A percentile compares a stretch with the other conserved stretches of the same genome.
Conservation (phyloP, 1,140 invertebrate genomes). For the Glossosoma conforme region DNA sequence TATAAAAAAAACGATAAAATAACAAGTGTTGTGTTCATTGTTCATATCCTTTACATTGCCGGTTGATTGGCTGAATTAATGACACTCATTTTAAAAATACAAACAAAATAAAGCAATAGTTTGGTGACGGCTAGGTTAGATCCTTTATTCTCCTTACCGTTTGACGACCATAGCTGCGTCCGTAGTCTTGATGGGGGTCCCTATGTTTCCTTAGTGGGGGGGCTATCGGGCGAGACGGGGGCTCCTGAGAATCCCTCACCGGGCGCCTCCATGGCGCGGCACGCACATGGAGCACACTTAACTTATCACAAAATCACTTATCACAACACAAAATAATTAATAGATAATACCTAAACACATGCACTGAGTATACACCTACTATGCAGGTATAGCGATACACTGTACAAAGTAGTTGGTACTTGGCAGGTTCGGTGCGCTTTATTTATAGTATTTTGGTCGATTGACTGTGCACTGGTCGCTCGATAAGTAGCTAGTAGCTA, state of each 20-base stretch:
- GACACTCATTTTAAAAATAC: too few species aligned
- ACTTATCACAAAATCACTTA: conserved; percentile 2
- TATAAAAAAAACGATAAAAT: too few species aligned
- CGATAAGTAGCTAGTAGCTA: too few species aligned
- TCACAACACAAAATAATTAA: background rate
- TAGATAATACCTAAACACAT: background rate
- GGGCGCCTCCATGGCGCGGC: too few species aligned
- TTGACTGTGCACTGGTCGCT: too few species aligned
- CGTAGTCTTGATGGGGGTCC: conserved; percentile 48
- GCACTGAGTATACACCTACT: background rate
- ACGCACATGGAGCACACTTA: conserved; percentile 5
- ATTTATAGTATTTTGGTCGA: too few species aligned
- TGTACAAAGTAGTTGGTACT: too few species aligned
- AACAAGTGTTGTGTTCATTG: too few species aligned
- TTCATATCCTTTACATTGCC: too few species aligned
- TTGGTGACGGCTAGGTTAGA: conserved; percentile 20
- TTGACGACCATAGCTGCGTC: conserved; percentile 53
- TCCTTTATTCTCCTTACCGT: conserved; percentile 45
- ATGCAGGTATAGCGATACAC: too few species aligned
- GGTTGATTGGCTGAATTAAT: too few species aligned
- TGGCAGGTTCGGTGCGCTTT: too few species aligned
- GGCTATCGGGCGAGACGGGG: background rate
- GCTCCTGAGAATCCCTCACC: background rate
- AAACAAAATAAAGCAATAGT: background rate
- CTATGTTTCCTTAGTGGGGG: conserved; percentile 43